Base-by-base conservation (phyloP, 2,113 vertebrate genomes). In the Fulmarus glacialis region DNA sequence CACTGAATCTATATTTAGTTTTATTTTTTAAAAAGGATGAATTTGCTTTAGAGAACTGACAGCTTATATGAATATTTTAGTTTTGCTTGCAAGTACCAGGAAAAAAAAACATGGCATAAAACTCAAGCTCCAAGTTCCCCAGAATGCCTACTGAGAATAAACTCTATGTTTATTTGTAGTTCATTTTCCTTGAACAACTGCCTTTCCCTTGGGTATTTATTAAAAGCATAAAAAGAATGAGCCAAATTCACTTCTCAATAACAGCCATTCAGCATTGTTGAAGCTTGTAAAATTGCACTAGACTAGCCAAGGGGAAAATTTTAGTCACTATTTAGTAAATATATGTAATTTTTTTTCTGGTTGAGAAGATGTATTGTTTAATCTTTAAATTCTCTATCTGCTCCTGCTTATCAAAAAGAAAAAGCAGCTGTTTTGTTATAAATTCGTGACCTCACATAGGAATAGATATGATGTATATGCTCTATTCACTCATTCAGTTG, bases 181-280 rank as follows among this genome's bases (percentile, higher is more conserved):
- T 96, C 89, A 82, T 91, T 92, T 94, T 96, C 62, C 90, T 94
- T 91, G 64, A 96, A 96, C 83, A 94, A 91, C 74, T 93, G 91
- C 85, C 92, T 96, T 93, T 96, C 92, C 97, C 91, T 22, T 58
- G 91, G 82, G 95, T 93, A 96, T 97, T 96, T 96, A 94, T 96
- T 96, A 97, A 96, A 97, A 96, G 58, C 94, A 96, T 95, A 96
- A 97, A 94, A 97, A 97, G 89, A 97, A 96, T 88, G 87, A 96
- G 95, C 84, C 89, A 96, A 96, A 95, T 93, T 93, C 71, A 93
- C 82, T 82, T 95, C 93, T 96, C 87, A 94, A 71, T 94, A 96
- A 96, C 91, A 96, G 88, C 78, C 71, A 96, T 96, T 97, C 94
- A 93, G 82, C 91, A 96, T 75, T 94, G 93, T n/a, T 87, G 95